Conservation (phyloP, 2,113 vertebrate genomes). For the Toxotes chatareus region DNA sequence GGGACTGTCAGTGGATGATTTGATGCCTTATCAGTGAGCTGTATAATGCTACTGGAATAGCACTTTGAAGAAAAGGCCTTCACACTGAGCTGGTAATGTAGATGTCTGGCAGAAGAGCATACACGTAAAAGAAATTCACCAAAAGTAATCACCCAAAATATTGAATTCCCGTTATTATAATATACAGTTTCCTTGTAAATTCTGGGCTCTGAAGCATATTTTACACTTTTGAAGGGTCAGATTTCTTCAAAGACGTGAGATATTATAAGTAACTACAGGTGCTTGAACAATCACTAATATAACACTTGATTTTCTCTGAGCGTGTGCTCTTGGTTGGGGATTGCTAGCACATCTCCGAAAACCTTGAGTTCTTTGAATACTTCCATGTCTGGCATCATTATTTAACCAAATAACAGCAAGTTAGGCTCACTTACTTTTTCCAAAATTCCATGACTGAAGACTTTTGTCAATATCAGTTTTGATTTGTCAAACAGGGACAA, state of each 20-base stretch:
- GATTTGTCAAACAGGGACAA: background rate
- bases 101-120: background rate
- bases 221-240: no score
- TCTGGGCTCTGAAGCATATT: background rate
- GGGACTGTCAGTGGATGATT: slow-evolving; percentile 2
- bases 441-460: background rate
- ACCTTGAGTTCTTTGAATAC: background rate
- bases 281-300: background rate
- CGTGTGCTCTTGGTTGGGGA: background rate
- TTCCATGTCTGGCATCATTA: background rate
- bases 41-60: background rate
- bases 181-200: background rate
- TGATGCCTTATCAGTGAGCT: background rate
- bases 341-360: slow-evolving; percentile 11
- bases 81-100: background rate
- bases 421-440: background rate
- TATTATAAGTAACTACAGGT: background rate
- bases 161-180: background rate
- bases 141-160: background rate
- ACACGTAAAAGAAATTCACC: background rate
- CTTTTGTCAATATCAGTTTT: slow-evolving; percentile 4
- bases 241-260: background rate
- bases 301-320: background rate
- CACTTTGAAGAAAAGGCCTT: slow-evolving; percentile 7
- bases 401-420: background rate